Percentiles rank a stretch among this genome's conserved stretches.
Conservation (phyloP, 2,888 invertebrate genomes). For the Eupithecia exiguata region DNA sequence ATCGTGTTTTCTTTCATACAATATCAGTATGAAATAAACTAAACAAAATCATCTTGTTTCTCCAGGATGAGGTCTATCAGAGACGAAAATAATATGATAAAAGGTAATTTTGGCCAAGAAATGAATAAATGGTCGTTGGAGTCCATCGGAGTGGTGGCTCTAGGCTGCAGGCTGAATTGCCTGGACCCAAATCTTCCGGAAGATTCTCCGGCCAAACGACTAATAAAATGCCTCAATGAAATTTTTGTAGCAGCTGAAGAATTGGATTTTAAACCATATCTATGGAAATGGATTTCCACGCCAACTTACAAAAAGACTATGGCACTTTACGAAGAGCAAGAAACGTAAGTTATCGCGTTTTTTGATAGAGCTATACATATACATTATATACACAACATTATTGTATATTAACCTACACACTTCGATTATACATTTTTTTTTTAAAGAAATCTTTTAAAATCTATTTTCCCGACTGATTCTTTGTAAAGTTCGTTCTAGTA, state of each 20-base stretch:
- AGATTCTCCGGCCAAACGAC: conserved; percentile 62
- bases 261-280: conserved; percentile 64
- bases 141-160: conserved; percentile 73
- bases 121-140: conserved; percentile 87
- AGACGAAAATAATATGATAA: conserved; percentile 81
- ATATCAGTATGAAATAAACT: neutral
- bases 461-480: no score
- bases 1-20: neutral
- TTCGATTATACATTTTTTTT: no score
- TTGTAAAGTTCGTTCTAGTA: no score
- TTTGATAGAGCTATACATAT: neutral
- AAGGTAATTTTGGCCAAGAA: conserved; percentile 80
- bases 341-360: conserved; percentile 51
- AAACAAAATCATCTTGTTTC: conserved; percentile 42
- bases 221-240: conserved; percentile 66
- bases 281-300: conserved; percentile 64
- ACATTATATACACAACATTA: no score
- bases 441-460: no score
- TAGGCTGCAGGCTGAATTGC: conserved; percentile 70
- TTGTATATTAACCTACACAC: no score
- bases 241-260: conserved; percentile 53
- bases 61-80: conserved; percentile 79
- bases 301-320: conserved; percentile 62
- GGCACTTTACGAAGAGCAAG: conserved; percentile 64
- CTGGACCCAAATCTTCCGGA: conserved; percentile 61